Conservation (phyloP, 2,888 invertebrate species). For the Zhuqinia jingwanae region DNA sequence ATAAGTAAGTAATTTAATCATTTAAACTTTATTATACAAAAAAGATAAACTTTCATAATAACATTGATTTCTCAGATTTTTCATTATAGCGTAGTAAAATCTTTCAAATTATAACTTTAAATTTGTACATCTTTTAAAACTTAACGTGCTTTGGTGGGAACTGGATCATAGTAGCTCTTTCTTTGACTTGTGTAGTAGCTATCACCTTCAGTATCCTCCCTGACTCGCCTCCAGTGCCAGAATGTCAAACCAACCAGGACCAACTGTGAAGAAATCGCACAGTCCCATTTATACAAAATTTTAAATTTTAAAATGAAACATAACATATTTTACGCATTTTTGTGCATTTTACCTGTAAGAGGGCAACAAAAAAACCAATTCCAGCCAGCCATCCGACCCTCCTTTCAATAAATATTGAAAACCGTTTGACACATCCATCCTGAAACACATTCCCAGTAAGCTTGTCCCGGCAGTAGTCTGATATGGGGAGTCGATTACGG, state of each 20-base stretch:
- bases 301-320: no score
- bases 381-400: slow-evolving; percentile 92
- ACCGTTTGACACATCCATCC: slow-evolving; percentile 92
- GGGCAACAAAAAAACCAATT: slow-evolving; percentile 88
- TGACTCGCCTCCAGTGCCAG: slow-evolving; percentile 67
- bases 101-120: slow-evolving; percentile 10
- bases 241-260: slow-evolving; percentile 69
- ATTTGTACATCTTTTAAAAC: background rate
- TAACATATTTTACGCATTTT: no score
- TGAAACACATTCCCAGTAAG: slow-evolving; percentile 94
- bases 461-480: slow-evolving; percentile 91
- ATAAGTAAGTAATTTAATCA: no score
- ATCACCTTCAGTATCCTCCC: slow-evolving; percentile 37
- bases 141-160: slow-evolving; percentile 49
- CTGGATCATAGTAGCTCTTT: slow-evolving; percentile 58
- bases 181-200: slow-evolving; percentile 25
- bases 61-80: no score
- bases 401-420: slow-evolving; percentile 93
- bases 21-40: no score
- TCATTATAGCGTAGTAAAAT: no score
- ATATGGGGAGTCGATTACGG: slow-evolving; percentile 88
- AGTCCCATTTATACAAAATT: no score
- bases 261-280: slow-evolving; percentile 51
- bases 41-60: no score
- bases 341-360: slow-evolving; percentile 89